A percentile compares a stretch with the other conserved stretches of the same genome.
phyloP scores from a whole-genome alignment of 2,888 invertebrate species.

The Microctonus brassicae region DNA sequence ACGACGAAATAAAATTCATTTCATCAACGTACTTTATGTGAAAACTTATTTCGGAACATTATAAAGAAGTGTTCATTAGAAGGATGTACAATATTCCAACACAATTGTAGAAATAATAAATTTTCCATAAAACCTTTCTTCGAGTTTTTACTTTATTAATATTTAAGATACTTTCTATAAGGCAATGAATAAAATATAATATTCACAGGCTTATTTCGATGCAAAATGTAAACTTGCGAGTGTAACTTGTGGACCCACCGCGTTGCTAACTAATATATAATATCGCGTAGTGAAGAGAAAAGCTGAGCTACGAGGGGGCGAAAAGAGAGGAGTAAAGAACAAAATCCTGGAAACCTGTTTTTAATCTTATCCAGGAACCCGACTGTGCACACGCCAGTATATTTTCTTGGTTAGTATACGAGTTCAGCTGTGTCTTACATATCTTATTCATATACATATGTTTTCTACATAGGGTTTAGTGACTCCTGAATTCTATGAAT shows the following conservation, averaged over 20 bases:
- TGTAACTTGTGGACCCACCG: slow-evolving; percentile 15
- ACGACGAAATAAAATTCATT: neutral
- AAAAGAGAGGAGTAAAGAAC: slow-evolving; percentile 23
- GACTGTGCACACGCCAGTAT: slow-evolving; percentile 23
- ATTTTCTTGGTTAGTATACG: slow-evolving; percentile 20
- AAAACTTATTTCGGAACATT: neutral
- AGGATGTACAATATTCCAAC: neutral
- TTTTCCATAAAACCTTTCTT: neutral
- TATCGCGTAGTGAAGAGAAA: neutral
- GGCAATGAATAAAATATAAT: neutral
- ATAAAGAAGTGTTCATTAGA: too few relatives aligned
- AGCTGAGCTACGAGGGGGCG: slow-evolving; percentile 8
- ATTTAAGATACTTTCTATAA: neutral
- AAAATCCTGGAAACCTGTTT: slow-evolving; percentile 45
- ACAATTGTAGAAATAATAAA: neutral
- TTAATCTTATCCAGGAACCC: slow-evolving; percentile 31
- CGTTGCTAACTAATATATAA: slow-evolving; percentile 20
- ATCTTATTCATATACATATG: neutral
- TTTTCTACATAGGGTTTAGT: neutral
- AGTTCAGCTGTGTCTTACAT: neutral
- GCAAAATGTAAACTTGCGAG: neutral
- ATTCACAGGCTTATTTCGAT: neutral
- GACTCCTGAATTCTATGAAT: slow-evolving; percentile 1
- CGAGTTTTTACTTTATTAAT: neutral
- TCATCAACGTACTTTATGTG: neutral